A percentile compares a stretch with the other conserved stretches of the same genome.
Conservation (phyloP, 2,113 vertebrate genomes). For the Potamarius usumacintae region DNA sequence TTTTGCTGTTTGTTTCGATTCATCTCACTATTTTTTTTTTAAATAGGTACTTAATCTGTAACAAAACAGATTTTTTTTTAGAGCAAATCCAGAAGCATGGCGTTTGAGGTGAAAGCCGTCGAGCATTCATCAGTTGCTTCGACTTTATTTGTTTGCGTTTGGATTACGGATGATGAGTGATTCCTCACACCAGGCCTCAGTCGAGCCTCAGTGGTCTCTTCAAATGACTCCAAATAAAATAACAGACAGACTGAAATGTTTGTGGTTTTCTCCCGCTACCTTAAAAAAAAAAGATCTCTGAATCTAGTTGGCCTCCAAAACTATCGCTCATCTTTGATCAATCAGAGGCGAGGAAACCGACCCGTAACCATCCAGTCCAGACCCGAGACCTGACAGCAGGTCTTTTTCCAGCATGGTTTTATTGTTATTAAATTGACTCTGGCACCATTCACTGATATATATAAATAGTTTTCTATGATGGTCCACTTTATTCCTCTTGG, state of each 20-base stretch:
- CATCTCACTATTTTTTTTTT: not conserved
- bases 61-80: slow-evolving; percentile 2
- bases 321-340: slow-evolving; percentile 36
- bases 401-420: slow-evolving; percentile 21
- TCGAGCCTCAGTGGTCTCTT: slow-evolving; percentile 29
- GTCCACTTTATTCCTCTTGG: not conserved
- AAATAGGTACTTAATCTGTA: slow-evolving; percentile 18
- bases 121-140: slow-evolving; percentile 34
- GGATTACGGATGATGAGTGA: slow-evolving; percentile 48
- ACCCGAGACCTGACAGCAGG: slow-evolving; percentile 24
- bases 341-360: slow-evolving; percentile 38
- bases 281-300: slow-evolving; percentile 7
- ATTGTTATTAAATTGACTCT: slow-evolving; percentile 6
- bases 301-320: slow-evolving; percentile 44
- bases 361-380: not conserved
- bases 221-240: slow-evolving; percentile 38
- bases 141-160: slow-evolving; percentile 44
- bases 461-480: not conserved
- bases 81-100: not conserved
- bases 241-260: slow-evolving; percentile 50
- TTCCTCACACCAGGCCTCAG: slow-evolving; percentile 32
- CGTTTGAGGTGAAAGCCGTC: slow-evolving; percentile 1
- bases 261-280: slow-evolving; percentile 41
- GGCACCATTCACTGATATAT: not conserved
- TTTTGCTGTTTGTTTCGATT: not conserved